Evolutionary conservation across 2,113 vertebrate genomes (phyloP).

Genomic region (Alectura lathami): DNA sequence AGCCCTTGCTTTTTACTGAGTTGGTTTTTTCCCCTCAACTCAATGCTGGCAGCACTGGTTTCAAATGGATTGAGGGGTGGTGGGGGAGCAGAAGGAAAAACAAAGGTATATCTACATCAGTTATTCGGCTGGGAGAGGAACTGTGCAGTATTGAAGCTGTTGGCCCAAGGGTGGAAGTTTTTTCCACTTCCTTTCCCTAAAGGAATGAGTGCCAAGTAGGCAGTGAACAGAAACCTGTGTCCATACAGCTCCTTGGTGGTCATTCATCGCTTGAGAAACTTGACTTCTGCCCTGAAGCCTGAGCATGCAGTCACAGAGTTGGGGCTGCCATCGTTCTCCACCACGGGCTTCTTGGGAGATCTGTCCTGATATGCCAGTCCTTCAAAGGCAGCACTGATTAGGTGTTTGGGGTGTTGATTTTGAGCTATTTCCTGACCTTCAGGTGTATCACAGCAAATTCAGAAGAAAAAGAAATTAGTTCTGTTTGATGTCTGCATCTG

Average conservation of each 20-base stretch:
- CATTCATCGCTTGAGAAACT: not conserved
- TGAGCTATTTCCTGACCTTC: not conserved
- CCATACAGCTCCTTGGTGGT: not conserved
- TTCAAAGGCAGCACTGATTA: not conserved
- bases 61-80: not conserved
- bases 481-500: not conserved
- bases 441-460: not conserved
- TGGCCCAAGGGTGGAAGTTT: not conserved
- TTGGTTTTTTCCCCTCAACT: not conserved
- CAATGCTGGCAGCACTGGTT: not conserved
- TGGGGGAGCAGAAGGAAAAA: not conserved
- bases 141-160: rapidly evolving
- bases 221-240: not conserved
- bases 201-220: not conserved
- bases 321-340: not conserved
- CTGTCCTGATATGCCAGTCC: not conserved
- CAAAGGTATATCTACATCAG: not conserved
- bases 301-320: not conserved
- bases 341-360: not conserved
- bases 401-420: not conserved
- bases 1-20: not conserved
- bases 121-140: not conserved
- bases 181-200: not conserved
- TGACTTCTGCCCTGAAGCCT: not conserved
- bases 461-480: not conserved